A percentile compares a stretch with the other conserved stretches of the same genome.
These are phyloP conservation scores for Drosophila takahashii DNA, from an alignment of 1,140 invertebrate species.

Conservation along the genomic window DNA sequence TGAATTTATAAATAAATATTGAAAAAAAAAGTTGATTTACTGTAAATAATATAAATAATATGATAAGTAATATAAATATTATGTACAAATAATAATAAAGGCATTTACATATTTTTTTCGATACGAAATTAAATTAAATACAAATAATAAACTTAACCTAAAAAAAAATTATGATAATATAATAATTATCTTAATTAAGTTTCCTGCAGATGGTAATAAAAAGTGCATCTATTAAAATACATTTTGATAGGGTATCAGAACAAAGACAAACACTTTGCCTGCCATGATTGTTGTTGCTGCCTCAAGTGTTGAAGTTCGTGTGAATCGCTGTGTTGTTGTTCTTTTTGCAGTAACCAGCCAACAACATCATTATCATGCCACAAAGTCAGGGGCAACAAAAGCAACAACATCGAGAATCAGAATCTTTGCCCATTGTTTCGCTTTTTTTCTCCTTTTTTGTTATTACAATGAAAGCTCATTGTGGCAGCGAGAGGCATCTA, in stretches of 20 bases:
- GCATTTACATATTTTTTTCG: no score
- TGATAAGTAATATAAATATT: no score
- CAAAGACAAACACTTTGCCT: conserved; percentile 48
- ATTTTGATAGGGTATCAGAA: conserved; percentile 11
- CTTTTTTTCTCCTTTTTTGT: conserved; percentile 73
- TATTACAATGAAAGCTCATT: conserved; percentile 80
- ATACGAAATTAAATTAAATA: no score
- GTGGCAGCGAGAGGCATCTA: conserved; percentile 49
- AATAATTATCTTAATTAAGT: no score
- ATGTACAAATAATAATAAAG: no score
- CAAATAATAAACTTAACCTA: no score
- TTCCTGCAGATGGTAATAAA: no score
- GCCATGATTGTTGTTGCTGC: conserved; percentile 34
- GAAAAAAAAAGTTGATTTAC: neutral
- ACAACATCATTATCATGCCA: conserved; percentile 76
- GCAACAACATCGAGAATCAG: conserved; percentile 39
- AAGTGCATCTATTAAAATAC: no score
- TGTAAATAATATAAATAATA: no score
- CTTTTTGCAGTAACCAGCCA: conserved; percentile 33
- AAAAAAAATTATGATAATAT: no score
- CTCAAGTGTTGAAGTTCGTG: conserved; percentile 75
- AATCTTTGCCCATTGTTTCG: conserved; percentile 67
- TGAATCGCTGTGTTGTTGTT: conserved; percentile 57
- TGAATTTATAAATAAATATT: neutral
- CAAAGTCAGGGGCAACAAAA: conserved; percentile 51